Evolutionary conservation across 2,888 invertebrate species (phyloP), one percentile per base, ranked within the genome.

Genomic region (Ophonus ardosiacus): DNA sequence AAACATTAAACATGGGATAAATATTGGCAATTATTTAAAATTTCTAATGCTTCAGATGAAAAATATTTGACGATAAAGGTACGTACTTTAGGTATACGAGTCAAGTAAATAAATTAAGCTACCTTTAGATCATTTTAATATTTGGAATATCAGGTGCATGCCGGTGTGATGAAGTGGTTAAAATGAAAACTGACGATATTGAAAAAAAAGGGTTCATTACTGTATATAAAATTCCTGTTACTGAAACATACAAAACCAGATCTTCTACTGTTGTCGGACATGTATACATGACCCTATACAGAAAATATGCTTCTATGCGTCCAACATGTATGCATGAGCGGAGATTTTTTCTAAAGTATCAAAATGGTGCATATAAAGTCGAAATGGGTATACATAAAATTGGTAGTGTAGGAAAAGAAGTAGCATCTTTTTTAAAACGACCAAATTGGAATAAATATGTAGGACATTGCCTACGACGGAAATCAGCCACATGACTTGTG

Each of bases 361-460:
- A 88, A 74, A 56, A 71, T 68, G 61, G 87, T 85, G 31, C 80
- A 56, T 78, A 84, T 59, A 15, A 86, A 86, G 79, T 87, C 87
- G 59, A 87, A 85, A 61, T 85, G 57, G 51, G 85, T 43, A 85
- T 87, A 86, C 80, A 87, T 86, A 38, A 88, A 87, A 86, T 88
- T 74, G 80, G 63, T 80, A 43, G 24, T 40, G 83, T 56, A 51
- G 40, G 84, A 24, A 96, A 88, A 94, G 95, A 74, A 95, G 95
- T 74, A 95, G 95, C 10, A 95, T 97, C 59, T 92, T 98, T 82
- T 98, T 98, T 92, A 98, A 98, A 93, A 97, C 98, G 86, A 96
- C 97, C 10, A 97, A 97, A 91, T 97, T 96, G 80, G 92, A 92
- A 79, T 90, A 91, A 56, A 61, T 86, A 87, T 86, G 88, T 86